These are phyloP conservation scores for Dicaeum eximium DNA, from an alignment of 2,113 vertebrate genomes.

Conservation along the genomic window DNA sequence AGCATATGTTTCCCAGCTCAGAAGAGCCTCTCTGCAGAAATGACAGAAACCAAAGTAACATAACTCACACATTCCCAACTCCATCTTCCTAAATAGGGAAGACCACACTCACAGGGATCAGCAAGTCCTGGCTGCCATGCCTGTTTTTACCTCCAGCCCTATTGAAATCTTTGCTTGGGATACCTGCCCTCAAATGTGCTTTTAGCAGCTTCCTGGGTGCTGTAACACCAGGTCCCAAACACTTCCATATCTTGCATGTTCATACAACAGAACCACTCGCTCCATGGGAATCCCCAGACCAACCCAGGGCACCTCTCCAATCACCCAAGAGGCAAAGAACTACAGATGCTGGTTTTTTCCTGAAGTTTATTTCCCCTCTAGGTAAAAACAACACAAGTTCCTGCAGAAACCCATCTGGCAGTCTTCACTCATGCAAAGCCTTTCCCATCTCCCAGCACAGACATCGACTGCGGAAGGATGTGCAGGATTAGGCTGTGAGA, in stretches of 20 bases:
- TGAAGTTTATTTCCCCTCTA: not conserved
- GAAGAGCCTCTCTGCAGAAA: not conserved
- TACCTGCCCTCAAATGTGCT: not conserved
- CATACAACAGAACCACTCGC: not conserved
- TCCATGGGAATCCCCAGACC: not conserved
- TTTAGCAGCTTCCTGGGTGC: not conserved
- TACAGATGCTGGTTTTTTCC: not conserved
- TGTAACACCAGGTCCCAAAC: not conserved
- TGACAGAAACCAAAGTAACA: not conserved
- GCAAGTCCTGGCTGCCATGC: not conserved
- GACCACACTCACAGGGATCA: not conserved
- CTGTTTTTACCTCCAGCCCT: not conserved
- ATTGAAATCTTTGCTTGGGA: not conserved
- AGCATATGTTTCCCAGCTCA: not conserved
- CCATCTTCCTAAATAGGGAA: not conserved
- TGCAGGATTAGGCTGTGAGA: conserved; percentile 29
- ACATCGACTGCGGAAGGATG: not conserved
- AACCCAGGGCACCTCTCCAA: not conserved
- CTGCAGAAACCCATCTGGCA: conserved; percentile 20
- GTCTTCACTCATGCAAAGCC: not conserved
- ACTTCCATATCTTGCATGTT: not conserved
- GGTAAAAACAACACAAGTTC: not conserved
- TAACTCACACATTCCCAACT: not conserved
- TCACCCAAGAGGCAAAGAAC: not conserved
- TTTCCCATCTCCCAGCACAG: not conserved